Conservation (phyloP, 1,140 invertebrate species). For the Drosophila athabasca region DNA sequence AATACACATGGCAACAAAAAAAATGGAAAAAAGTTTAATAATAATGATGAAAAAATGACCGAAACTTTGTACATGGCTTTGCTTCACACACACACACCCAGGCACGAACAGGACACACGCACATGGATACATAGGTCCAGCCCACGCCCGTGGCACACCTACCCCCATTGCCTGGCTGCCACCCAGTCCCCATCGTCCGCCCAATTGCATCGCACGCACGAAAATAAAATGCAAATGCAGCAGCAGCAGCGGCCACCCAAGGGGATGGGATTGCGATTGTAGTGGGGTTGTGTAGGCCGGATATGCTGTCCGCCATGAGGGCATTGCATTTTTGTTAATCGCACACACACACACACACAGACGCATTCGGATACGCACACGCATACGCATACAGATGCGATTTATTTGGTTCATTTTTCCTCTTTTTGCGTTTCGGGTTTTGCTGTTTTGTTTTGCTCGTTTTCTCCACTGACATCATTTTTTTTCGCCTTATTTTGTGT, state of each 20-base stretch:
- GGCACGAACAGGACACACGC: conserved; percentile 1
- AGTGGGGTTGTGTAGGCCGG: conserved; percentile 17
- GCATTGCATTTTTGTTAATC: conserved; percentile 76
- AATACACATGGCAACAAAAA: conserved; percentile 28
- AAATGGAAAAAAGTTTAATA: conserved; percentile 41
- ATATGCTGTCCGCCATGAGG: conserved; percentile 55
- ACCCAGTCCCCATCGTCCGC: not conserved
- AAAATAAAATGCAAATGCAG: conserved; percentile 77
- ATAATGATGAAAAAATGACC: conserved; percentile 48
- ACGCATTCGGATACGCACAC: not conserved
- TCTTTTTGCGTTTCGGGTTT: conserved; percentile 41
- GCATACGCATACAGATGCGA: conserved; percentile 18
- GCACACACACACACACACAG: conserved; percentile 24
- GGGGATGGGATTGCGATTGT: not conserved
- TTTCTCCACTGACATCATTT: conserved; percentile 80
- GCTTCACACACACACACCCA: conserved; percentile 14
- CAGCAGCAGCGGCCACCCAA: not conserved
- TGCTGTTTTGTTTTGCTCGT: conserved; percentile 70
- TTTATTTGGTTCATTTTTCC: conserved; percentile 77
- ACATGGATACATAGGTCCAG: not conserved
- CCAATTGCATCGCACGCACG: conserved; percentile 63
- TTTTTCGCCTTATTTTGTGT: conserved; percentile 55
- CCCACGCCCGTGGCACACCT: not conserved
- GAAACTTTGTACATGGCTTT: conserved; percentile 55
- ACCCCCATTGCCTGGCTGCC: not conserved